A percentile compares a stretch with the other conserved stretches of the same genome.
Conservation (phyloP, 2,797 vertebrate genomes). For the Melopsittacus undulatus region DNA sequence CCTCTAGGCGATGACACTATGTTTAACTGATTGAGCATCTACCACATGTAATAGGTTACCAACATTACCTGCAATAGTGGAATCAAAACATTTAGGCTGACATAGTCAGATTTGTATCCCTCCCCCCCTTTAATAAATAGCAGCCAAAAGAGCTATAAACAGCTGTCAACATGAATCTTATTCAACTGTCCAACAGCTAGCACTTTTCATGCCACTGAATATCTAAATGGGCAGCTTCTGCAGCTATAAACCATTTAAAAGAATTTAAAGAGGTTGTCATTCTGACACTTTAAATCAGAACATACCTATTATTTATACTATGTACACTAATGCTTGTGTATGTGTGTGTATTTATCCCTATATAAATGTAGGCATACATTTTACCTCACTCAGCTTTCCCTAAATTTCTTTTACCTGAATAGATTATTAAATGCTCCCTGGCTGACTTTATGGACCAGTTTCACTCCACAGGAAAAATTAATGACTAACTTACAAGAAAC, state of each 20-base stretch:
- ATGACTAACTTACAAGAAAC: background rate
- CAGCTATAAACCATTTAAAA: constrained; percentile 28
- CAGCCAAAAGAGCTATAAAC: constrained; percentile 49
- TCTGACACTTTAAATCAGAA: constrained; percentile 39
- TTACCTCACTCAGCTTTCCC: background rate
- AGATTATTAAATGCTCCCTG: background rate
- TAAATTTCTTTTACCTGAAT: background rate
- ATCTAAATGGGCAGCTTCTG: constrained; percentile 44
- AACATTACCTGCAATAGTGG: background rate
- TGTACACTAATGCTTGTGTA: background rate
- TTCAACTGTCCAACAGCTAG: constrained; percentile 33
- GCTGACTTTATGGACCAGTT: background rate
- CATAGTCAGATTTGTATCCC: background rate
- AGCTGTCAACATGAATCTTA: constrained; percentile 55
- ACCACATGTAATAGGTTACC: background rate
- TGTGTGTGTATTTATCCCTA: background rate
- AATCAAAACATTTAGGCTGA: constrained; percentile 31
- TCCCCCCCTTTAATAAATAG: constrained; percentile 6
- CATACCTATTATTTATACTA: constrained; percentile 9
- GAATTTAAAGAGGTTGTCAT: constrained; percentile 39
- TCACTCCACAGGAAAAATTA: background rate
- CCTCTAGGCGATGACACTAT: background rate
- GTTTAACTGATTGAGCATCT: constrained; percentile 31
- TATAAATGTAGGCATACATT: background rate
- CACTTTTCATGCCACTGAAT: constrained; percentile 54